Base-by-base conservation (phyloP, 2,888 invertebrate genomes). In the Ashinkailepas kermadecensis region DNA sequence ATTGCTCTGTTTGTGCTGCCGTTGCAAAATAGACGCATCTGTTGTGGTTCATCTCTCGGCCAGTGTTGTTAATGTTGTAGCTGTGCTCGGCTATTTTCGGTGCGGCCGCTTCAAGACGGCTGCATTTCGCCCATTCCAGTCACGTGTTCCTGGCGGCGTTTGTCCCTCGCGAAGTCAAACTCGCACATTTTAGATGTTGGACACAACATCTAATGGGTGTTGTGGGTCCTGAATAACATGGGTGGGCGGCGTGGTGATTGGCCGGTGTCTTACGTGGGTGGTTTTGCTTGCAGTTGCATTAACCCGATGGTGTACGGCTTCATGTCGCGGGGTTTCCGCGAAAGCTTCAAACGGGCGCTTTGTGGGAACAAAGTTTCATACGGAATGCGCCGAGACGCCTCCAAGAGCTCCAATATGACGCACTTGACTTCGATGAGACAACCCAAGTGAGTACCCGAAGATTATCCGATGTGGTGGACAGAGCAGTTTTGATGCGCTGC, bases 291-390 rank as follows among this genome's bases (percentile, higher is more conserved):
- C 85, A 92, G 92, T 85, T 92, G 92, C 86, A 90, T 92, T 84
- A 93, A 93, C 87, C 93, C 93, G 9, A 89, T 93, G 70, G 90
- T 93, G 62, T 93, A 93, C 86, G 92, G 92, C 57, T 93, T 93
- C 87, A 92, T 93, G 91, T 92, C 92, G 74, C 90, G 91, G 85
- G 91, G 91, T 87, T 92, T 92, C 87, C 88, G 92, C 7, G 90
- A 90, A 84, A 90, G 90, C 15, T 84, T 84, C 83, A 59, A 81
- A 59, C 18, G 80, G 58, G 83, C 83, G 23, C 65, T 84, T 39
- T 83, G 83, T 23, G 74, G 74, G 1, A 54, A 21, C 8, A 15
- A 15, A 9, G 9, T 0, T 1, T 9, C 7, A 8, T 23, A 11
- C 39, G 74, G 74, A 15, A 74, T 74, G 74, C 39, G 74, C 8